Evolutionary conservation across 2,888 invertebrate genomes (phyloP).

Genomic region (Beris morrisii): DNA sequence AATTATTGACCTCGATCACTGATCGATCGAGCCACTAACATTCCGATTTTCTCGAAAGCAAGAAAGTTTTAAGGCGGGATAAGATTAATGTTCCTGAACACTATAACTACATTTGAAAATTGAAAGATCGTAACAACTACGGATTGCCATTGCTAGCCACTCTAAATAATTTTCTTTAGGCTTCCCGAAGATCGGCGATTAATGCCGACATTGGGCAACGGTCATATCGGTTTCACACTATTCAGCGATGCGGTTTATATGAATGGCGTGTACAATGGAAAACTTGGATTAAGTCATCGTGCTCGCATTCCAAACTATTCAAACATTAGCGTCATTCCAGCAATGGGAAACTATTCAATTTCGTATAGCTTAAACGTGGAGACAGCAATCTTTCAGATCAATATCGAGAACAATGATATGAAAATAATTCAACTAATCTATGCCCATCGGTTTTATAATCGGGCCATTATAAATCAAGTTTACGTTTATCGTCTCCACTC

Average conservation of each 20-base stretch:
- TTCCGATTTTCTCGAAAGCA: no score
- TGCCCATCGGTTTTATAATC: constrained; percentile 54
- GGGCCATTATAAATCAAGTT: constrained; percentile 53
- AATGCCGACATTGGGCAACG: constrained; percentile 64
- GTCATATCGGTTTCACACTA: constrained; percentile 63
- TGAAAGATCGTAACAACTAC: no score
- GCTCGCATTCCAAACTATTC: constrained; percentile 65
- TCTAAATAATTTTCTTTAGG: constrained; percentile 46
- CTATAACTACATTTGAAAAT: no score
- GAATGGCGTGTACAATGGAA: constrained; percentile 64
- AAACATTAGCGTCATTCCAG: constrained; percentile 52
- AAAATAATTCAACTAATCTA: constrained; percentile 47
- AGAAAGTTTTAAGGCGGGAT: no score
- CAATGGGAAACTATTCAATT: constrained; percentile 38
- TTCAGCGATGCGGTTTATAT: constrained; percentile 64
- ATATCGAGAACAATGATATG: constrained; percentile 40
- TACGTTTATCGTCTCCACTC: constrained; percentile 33
- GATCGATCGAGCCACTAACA: no score
- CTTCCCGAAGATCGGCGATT: constrained; percentile 61
- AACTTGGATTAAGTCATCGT: constrained; percentile 60
- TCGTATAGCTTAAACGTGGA: constrained; percentile 58
- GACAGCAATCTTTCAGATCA: constrained; percentile 56
- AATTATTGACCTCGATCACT: no score
- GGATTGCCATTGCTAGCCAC: no score
- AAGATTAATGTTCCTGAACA: no score